Percentiles rank a stretch among this genome's conserved stretches.
These are phyloP conservation scores for Dolichotis patagonum DNA, from an alignment of 2,113 vertebrate genomes.

Conservation along the genomic window DNA sequence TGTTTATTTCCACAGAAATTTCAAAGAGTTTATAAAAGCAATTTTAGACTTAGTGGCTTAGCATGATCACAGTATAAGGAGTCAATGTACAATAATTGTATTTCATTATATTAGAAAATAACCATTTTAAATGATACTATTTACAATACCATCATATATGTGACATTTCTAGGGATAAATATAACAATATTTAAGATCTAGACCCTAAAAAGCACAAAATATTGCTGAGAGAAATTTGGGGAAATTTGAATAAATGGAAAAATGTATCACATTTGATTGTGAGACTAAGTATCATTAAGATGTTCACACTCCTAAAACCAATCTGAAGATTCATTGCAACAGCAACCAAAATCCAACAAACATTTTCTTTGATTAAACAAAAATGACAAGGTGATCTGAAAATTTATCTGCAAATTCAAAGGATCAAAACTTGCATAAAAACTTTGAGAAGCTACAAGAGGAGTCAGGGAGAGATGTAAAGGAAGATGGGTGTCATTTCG, in stretches of 20 bases:
- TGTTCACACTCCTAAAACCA: not conserved
- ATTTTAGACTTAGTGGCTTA: not conserved
- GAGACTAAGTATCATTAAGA: not conserved
- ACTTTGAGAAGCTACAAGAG: not conserved
- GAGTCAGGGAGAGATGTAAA: not conserved
- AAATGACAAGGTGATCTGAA: not conserved
- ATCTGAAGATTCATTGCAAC: not conserved
- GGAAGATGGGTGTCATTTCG: no score
- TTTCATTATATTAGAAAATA: not conserved
- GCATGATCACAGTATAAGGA: not conserved
- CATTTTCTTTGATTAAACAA: not conserved
- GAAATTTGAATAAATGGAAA: slow-evolving; percentile 24
- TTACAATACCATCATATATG: not conserved
- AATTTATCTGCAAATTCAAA: slow-evolving; percentile 3
- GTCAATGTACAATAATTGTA: not conserved
- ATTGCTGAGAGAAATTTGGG: slow-evolving; percentile 17
- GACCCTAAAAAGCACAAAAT: not conserved
- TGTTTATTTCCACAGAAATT: not conserved
- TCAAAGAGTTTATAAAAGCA: not conserved
- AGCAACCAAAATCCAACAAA: not conserved
- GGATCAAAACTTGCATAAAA: not conserved
- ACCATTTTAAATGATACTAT: not conserved
- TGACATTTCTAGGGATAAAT: not conserved
- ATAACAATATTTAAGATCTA: not conserved
- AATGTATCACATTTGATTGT: not conserved